Evolutionary conservation across 1,140 invertebrate species (phyloP).

Genomic region (Venustaconcha ellipsiformis): DNA sequence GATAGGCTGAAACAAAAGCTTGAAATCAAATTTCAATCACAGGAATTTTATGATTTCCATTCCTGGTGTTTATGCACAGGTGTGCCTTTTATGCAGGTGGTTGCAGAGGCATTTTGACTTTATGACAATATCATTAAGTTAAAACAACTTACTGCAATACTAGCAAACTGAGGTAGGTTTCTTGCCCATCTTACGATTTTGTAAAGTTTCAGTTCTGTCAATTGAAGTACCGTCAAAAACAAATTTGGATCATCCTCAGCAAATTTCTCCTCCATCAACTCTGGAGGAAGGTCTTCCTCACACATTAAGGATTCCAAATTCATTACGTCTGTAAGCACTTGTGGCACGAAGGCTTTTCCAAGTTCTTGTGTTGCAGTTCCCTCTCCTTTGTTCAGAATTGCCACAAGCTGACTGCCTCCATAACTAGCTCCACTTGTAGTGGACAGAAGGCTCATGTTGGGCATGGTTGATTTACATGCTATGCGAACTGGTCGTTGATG

Average conservation of each 20-base stretch:
- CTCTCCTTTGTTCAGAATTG: constrained; percentile 50
- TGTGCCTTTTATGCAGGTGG: too few relatives aligned
- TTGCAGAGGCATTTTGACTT: too few relatives aligned
- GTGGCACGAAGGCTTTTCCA: constrained; percentile 46
- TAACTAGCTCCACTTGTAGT: too few relatives aligned
- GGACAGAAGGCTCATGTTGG: constrained; percentile 2
- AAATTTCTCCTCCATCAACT: constrained; percentile 41
- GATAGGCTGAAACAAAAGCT: too few relatives aligned
- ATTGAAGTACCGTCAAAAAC: constrained; percentile 61
- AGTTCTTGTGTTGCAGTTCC: constrained; percentile 13
- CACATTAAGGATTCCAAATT: constrained; percentile 63
- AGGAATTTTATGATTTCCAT: too few relatives aligned
- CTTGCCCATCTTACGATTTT: constrained; percentile 99
- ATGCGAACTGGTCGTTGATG: constrained; percentile 26
- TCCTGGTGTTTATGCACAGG: too few relatives aligned
- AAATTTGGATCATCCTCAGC: constrained; percentile 39
- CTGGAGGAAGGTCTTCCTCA: constrained; percentile 61
- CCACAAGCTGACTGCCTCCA: constrained; percentile 50
- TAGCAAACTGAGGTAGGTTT: constrained; percentile 94
- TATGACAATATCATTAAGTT: too few relatives aligned
- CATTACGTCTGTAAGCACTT: constrained; percentile 63
- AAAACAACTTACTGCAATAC: constrained; percentile 76
- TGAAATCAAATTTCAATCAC: too few relatives aligned
- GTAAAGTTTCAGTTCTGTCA: constrained; percentile 94
- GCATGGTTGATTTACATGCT: neutral